phyloP scores from a whole-genome alignment of 2,888 invertebrate genomes.

The Meteorus cinctellus region DNA sequence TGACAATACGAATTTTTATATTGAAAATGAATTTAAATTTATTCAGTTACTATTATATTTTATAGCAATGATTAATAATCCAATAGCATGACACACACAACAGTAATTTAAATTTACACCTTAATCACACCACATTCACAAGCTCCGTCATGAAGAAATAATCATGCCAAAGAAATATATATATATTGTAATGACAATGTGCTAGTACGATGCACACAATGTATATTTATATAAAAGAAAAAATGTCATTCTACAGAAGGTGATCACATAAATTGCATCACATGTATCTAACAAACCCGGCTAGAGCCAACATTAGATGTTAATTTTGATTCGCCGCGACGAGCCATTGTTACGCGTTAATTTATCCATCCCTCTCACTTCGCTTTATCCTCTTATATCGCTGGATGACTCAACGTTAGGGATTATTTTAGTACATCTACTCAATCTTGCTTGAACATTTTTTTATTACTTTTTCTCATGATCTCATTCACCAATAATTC shows the following conservation, averaged over 20 bases:
- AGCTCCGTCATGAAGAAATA: too few species aligned
- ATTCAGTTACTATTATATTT: too few species aligned
- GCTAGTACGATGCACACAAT: not conserved
- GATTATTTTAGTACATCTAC: slow-evolving; percentile 24
- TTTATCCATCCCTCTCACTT: slow-evolving; percentile 8
- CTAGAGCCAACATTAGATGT: slow-evolving; percentile 28
- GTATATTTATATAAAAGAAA: not conserved
- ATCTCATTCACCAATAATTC: not conserved
- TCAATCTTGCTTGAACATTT: not conserved
- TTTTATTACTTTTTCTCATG: not conserved
- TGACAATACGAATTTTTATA: too few species aligned
- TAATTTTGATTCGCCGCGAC: slow-evolving; percentile 29
- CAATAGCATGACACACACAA: too few species aligned
- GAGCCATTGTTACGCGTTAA: slow-evolving; percentile 26
- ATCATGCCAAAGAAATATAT: not conserved
- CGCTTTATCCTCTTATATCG: not conserved
- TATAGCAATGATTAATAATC: too few species aligned
- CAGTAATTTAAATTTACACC: too few species aligned
- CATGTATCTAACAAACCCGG: not conserved
- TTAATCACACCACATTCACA: too few species aligned
- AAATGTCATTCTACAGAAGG: not conserved
- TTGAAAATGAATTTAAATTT: too few species aligned
- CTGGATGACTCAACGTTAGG: slow-evolving; percentile 14
- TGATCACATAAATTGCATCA: slow-evolving; percentile 7
- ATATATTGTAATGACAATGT: not conserved